phyloP scores from a whole-genome alignment of 2,113 vertebrate genomes.

The Ictalurus furcatus region DNA sequence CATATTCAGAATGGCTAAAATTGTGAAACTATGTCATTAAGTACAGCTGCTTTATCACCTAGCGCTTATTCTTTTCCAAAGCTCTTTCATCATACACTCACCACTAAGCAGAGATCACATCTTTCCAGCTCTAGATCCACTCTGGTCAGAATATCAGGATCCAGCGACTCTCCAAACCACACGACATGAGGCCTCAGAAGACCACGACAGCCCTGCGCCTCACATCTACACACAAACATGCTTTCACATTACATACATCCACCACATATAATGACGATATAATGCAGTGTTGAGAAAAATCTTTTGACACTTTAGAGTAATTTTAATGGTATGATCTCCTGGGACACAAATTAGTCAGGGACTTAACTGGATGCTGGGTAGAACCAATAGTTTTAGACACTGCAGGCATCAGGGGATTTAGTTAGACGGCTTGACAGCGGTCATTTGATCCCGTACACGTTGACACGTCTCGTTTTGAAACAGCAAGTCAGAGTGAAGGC shows the following conservation, averaged over 20 bases:
- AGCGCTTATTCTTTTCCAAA: background rate
- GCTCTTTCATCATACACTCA: slow-evolving; percentile 63
- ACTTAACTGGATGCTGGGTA: background rate
- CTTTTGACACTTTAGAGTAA: background rate
- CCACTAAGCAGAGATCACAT: slow-evolving; percentile 94
- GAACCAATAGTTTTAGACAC: slow-evolving; percentile 6
- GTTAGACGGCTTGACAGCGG: background rate
- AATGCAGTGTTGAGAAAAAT: background rate
- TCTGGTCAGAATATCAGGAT: slow-evolving; percentile 75
- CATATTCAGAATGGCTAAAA: background rate
- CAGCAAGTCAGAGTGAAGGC: background rate
- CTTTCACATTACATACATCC: background rate
- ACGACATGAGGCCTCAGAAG: slow-evolving; percentile 92
- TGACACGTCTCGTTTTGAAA: background rate
- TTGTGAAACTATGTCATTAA: background rate
- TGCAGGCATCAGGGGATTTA: background rate
- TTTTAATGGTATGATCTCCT: background rate
- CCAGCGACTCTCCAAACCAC: slow-evolving; percentile 95
- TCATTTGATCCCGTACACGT: background rate
- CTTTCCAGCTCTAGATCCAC: slow-evolving; percentile 83
- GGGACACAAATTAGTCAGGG: background rate
- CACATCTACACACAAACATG: slow-evolving; percentile 75
- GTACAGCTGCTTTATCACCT: background rate
- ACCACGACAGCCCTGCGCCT: slow-evolving; percentile 78
- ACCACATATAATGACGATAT: background rate